Evolutionary conservation across 2,888 invertebrate species (phyloP).

Genomic region (Drosophila algonquin): DNA sequence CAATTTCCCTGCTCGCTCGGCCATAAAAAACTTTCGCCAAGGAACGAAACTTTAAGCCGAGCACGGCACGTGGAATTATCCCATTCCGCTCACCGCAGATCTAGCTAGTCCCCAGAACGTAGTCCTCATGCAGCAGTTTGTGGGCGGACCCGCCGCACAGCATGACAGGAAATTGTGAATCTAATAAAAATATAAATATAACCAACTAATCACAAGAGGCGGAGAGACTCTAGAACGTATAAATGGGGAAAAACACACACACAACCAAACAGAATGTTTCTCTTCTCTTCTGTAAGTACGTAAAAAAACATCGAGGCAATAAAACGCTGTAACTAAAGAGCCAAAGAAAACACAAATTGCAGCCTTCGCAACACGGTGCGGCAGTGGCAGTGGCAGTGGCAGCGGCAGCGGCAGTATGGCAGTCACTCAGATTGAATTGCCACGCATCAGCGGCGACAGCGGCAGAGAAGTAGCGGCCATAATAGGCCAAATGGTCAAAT

Average conservation of each 20-base stretch:
- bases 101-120: constrained; percentile 57
- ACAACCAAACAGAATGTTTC: constrained; percentile 20
- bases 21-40: constrained; percentile 57
- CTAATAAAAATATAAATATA: constrained; percentile 54
- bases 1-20: constrained; percentile 30
- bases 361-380: constrained; percentile 45
- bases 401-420: constrained; percentile 33
- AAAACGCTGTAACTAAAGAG: constrained; percentile 66
- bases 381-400: constrained; percentile 32
- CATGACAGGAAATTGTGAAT: constrained; percentile 61
- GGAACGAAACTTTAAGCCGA: constrained; percentile 56
- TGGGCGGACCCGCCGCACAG: constrained; percentile 17
- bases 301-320: constrained; percentile 56
- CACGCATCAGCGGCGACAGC: constrained; percentile 61
- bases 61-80: constrained; percentile 29
- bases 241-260: constrained; percentile 6
- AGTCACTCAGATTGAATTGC: constrained; percentile 71
- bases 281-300: constrained; percentile 20
- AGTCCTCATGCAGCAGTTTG: constrained; percentile 29
- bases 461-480: constrained; percentile 27
- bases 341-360: constrained; percentile 63
- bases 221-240: neutral
- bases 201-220: constrained; percentile 34
- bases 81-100: constrained; percentile 20
- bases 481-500: constrained; percentile 53